phyloP scores from a whole-genome alignment of 2,113 vertebrate genomes.

The Corynorhinus townsendii region DNA sequence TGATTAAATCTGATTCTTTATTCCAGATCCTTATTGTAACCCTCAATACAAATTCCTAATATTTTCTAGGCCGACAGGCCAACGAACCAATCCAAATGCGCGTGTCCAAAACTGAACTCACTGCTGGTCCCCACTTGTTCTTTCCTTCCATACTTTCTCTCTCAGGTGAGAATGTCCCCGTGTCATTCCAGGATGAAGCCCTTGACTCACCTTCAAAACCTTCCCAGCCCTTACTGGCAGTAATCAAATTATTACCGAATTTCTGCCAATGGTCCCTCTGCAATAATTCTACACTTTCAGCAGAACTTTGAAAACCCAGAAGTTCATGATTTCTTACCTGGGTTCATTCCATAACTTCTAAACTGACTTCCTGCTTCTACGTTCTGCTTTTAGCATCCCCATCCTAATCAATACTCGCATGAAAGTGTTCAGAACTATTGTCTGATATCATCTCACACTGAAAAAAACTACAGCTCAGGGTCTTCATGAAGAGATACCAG shows the following conservation, averaged over 20 bases:
- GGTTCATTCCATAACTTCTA: not conserved
- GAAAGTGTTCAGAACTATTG: not conserved
- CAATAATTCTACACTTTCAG: not conserved
- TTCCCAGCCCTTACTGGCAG: fast-evolving
- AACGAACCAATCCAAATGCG: not conserved
- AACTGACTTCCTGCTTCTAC: not conserved
- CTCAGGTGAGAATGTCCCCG: not conserved
- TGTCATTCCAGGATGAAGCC: not conserved
- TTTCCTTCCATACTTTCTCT: not conserved
- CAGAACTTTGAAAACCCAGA: not conserved
- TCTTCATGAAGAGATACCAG: not conserved
- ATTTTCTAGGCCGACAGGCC: not conserved
- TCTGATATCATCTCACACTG: no score
- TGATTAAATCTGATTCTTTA: not conserved
- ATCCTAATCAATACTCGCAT: not conserved
- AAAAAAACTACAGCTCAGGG: not conserved
- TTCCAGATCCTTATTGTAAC: not conserved
- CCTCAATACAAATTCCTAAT: not conserved
- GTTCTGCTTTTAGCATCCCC: not conserved
- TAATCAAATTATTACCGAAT: not conserved
- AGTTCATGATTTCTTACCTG: not conserved
- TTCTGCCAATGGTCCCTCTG: not conserved
- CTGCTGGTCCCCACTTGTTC: no score
- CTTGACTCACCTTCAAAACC: not conserved
- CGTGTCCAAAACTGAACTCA: not conserved